Conservation (phyloP, 2,797 vertebrate genomes). For the Cacajao melanocephalus region DNA sequence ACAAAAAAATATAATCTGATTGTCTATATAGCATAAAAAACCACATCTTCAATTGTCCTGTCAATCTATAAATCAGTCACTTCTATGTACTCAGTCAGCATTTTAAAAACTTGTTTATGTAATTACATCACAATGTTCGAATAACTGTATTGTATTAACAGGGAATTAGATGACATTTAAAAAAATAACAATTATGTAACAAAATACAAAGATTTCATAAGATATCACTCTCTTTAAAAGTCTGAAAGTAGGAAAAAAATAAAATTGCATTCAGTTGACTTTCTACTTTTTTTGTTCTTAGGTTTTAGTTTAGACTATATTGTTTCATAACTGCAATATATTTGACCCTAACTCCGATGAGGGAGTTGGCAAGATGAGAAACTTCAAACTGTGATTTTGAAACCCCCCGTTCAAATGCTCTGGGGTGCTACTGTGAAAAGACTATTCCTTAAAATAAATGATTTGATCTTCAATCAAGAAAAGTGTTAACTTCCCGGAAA, state of each 20-base stretch:
- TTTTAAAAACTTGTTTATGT: background rate
- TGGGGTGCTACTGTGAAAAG: constrained; percentile 66
- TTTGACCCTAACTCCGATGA: constrained; percentile 54
- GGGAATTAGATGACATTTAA: background rate
- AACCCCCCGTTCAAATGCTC: constrained; percentile 74
- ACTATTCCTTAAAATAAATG: constrained; percentile 75
- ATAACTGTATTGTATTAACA: background rate
- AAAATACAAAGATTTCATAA: background rate
- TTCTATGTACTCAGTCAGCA: background rate
- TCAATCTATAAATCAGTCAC: background rate
- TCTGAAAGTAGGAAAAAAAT: background rate
- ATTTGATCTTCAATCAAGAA: constrained; percentile 77
- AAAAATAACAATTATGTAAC: background rate
- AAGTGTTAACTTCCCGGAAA: constrained; percentile 75
- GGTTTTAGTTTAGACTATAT: constrained; percentile 50
- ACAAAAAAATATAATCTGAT: background rate
- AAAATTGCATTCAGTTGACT: constrained; percentile 17
- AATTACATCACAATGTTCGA: background rate
- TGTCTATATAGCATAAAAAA: background rate
- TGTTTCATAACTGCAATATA: constrained; percentile 74
- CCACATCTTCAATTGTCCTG: background rate
- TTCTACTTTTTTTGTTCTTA: constrained; percentile 8
- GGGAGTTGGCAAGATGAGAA: constrained; percentile 71
- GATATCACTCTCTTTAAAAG: background rate
- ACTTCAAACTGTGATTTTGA: constrained; percentile 73